These are phyloP conservation scores for Tadarida brasiliensis DNA, from an alignment of 2,797 vertebrate species.

Conservation along the genomic window DNA sequence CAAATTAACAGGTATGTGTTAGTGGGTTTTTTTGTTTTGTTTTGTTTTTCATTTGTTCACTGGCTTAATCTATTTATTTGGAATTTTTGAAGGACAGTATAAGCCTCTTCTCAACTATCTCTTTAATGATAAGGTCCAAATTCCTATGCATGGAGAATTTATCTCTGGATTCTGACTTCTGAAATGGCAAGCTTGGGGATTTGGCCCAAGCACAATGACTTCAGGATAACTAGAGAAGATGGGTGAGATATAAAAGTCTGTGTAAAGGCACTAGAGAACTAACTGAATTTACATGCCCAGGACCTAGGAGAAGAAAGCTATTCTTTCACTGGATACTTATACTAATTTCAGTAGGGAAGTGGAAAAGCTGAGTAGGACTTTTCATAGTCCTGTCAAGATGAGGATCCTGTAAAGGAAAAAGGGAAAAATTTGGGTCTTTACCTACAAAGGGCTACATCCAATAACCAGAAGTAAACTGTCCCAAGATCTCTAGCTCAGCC, in stretches of 20 bases:
- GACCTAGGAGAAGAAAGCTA: background rate
- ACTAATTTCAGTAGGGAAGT: background rate
- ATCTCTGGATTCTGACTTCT: background rate
- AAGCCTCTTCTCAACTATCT: constrained; percentile 15
- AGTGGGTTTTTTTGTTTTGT: background rate
- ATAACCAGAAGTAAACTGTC: background rate
- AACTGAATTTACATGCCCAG: background rate
- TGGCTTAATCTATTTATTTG: constrained; percentile 13
- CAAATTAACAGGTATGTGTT: background rate
- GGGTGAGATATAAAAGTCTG: background rate
- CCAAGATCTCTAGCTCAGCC: background rate
- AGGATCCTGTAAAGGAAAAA: background rate
- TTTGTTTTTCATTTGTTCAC: constrained; percentile 13
- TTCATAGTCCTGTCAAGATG: background rate
- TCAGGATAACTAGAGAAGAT: constrained; percentile 1
- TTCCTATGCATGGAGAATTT: constrained; percentile 21
- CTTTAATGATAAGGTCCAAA: constrained; percentile 13
- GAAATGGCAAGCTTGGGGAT: background rate
- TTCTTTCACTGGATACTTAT: background rate
- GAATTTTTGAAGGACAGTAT: constrained; percentile 19
- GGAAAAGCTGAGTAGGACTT: background rate
- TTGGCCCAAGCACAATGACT: background rate
- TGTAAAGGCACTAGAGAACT: background rate
- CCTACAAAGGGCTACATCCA: background rate
- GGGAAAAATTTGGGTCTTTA: background rate